Percentiles rank a stretch among this genome's conserved stretches.
Conservation (phyloP, 2,888 invertebrate genomes). For the Meliscaeva auricollis region DNA sequence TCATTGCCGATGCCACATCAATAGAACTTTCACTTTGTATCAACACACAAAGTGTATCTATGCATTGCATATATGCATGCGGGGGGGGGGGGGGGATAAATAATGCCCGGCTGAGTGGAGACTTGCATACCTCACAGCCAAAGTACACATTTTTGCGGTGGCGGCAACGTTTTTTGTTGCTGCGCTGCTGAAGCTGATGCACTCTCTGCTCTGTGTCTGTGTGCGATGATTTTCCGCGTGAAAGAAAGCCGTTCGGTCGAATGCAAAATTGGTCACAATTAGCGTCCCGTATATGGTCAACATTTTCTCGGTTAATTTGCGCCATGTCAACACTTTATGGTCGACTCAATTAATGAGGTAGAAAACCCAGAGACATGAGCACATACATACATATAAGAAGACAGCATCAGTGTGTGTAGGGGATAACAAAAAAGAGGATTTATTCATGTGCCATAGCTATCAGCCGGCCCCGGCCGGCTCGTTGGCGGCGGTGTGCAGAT, state of each 20-base stretch:
- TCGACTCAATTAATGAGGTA: constrained; percentile 58
- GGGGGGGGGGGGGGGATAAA: too few species aligned
- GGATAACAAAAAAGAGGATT: constrained; percentile 28
- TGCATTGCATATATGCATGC: constrained; percentile 44
- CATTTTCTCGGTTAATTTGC: constrained; percentile 66
- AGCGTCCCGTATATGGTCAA: constrained; percentile 61
- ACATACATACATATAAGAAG: too few species aligned
- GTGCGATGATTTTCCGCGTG: constrained; percentile 64
- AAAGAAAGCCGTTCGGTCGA: constrained; percentile 59
- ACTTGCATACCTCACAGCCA: constrained; percentile 6
- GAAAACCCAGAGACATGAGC: constrained; percentile 48
- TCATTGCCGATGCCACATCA: constrained; percentile 46
- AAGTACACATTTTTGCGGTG: constrained; percentile 50
- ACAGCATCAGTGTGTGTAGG: background rate
- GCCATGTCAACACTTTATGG: constrained; percentile 64
- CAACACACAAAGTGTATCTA: constrained; percentile 1
- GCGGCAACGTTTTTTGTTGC: constrained; percentile 30
- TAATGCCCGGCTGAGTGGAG: constrained; percentile 15
- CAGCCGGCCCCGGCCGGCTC: background rate
- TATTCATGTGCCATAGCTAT: constrained; percentile 30
- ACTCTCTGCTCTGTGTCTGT: constrained; percentile 3
- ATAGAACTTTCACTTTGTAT: constrained; percentile 63
- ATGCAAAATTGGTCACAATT: constrained; percentile 69
- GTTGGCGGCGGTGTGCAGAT: background rate
- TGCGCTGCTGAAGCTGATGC: too few species aligned